phyloP scores from a whole-genome alignment of 2,888 invertebrate species.

The Nephrotoma appendiculata region DNA sequence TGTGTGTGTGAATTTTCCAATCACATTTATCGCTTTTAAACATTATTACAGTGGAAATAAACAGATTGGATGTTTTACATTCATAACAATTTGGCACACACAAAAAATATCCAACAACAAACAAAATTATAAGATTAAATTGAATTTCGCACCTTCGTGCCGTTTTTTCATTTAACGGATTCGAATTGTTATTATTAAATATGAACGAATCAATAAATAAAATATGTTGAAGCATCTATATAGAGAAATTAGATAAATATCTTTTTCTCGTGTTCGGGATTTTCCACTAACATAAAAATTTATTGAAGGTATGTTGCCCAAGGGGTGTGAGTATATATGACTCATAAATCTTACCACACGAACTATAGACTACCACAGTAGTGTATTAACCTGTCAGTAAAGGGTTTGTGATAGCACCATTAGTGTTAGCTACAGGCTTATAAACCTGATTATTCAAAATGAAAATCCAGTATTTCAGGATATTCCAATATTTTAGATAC shows the following conservation, averaged over 20 bases:
- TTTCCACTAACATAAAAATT: neutral
- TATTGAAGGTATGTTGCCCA: too few species aligned
- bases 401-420: too few species aligned
- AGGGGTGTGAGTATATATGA: too few species aligned
- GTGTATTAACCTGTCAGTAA: too few species aligned
- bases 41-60: neutral
- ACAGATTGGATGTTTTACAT: neutral
- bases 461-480: too few species aligned
- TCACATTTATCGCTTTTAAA: neutral
- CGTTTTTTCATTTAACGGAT: neutral
- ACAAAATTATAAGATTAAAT: neutral
- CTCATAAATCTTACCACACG: too few species aligned
- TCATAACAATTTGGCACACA: neutral
- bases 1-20: neutral
- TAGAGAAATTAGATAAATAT: neutral
- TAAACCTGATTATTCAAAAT: too few species aligned
- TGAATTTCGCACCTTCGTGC: neutral
- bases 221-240: neutral
- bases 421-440: too few species aligned
- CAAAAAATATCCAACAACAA: neutral
- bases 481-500: too few species aligned
- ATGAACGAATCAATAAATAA: neutral
- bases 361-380: too few species aligned
- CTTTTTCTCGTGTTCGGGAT: neutral
- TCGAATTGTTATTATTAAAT: neutral